Evolutionary conservation across 2,113 vertebrate species (phyloP).

Genomic region (Pseudopipra pipra): DNA sequence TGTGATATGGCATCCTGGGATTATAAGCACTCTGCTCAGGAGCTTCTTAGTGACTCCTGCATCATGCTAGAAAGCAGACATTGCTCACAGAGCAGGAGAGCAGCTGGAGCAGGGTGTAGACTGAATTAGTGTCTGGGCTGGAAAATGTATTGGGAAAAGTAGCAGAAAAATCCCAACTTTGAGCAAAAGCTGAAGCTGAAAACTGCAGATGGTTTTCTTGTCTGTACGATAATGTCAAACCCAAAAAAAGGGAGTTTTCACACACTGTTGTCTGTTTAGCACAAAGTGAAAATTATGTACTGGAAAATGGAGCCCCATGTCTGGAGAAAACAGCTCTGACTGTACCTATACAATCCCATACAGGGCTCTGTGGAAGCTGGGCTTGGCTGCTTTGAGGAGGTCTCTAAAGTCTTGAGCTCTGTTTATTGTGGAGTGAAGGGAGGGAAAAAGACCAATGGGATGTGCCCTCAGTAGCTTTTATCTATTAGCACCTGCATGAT

Average conservation of each 20-base stretch:
- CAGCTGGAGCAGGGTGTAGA: neutral
- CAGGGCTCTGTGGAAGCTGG: neutral
- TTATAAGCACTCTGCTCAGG: neutral
- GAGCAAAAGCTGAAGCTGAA: conserved; percentile 44
- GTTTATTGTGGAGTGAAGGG: neutral
- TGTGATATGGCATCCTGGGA: neutral
- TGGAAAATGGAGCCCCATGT: neutral
- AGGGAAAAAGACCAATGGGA: neutral
- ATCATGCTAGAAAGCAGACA: neutral
- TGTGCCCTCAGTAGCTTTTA: neutral
- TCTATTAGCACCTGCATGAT: neutral
- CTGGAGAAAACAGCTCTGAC: neutral
- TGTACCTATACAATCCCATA: neutral
- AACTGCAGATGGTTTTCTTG: conserved; percentile 62
- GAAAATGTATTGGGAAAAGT: neutral
- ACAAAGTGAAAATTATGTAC: conserved; percentile 16
- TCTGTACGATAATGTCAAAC: conserved; percentile 42
- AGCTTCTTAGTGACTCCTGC: neutral
- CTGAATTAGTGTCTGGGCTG: conserved; percentile 1
- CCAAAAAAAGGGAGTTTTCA: conserved; percentile 54
- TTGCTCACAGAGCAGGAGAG: neutral
- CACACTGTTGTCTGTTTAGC: conserved; percentile 53
- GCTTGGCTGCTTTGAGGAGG: neutral
- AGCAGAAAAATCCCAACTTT: conserved; percentile 34
- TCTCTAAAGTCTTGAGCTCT: neutral